phyloP scores from a whole-genome alignment of 1,140 invertebrate genomes.

The Apis cerana region DNA sequence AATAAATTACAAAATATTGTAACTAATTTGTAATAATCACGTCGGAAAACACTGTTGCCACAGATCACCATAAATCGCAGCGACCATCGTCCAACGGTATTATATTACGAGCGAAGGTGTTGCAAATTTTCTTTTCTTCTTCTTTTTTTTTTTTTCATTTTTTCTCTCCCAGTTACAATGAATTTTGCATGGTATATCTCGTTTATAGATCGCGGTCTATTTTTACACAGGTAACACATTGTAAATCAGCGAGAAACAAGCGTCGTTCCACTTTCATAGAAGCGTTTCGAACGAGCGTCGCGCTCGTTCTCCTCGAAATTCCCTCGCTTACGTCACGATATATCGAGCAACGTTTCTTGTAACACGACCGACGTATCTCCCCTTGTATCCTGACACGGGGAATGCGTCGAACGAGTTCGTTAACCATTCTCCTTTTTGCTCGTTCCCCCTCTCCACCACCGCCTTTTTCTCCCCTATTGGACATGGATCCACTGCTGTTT shows the following conservation, averaged over 20 bases:
- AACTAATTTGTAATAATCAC: background rate
- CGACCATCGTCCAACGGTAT: background rate
- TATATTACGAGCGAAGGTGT: too few relatives aligned
- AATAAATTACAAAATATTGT: too few relatives aligned
- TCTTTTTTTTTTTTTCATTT: too few relatives aligned
- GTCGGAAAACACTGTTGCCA: too few relatives aligned
- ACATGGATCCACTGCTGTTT: slow-evolving; percentile 38
- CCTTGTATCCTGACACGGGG: slow-evolving; percentile 42
- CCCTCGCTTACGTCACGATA: slow-evolving; percentile 35
- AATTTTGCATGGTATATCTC: slow-evolving; percentile 7
- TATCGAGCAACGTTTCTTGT: slow-evolving; percentile 33
- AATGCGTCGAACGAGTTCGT: slow-evolving; percentile 46
- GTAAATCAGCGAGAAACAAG: slow-evolving; percentile 35
- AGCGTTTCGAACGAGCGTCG: slow-evolving; percentile 14
- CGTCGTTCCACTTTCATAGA: slow-evolving; percentile 33
- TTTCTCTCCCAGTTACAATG: too few relatives aligned
- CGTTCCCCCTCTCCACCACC: background rate
- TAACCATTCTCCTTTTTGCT: slow-evolving; percentile 19
- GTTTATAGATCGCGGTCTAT: slow-evolving; percentile 13
- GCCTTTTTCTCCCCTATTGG: slow-evolving; percentile 36
- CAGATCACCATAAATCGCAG: background rate
- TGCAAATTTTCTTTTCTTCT: background rate
- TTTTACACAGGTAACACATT: slow-evolving; percentile 27
- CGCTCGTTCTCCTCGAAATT: slow-evolving; percentile 28
- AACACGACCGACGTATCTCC: slow-evolving; percentile 38